Evolutionary conservation across 92 coral and sea anemone species (phyloP).

Genomic region (Anthopleura xanthogrammica): DNA sequence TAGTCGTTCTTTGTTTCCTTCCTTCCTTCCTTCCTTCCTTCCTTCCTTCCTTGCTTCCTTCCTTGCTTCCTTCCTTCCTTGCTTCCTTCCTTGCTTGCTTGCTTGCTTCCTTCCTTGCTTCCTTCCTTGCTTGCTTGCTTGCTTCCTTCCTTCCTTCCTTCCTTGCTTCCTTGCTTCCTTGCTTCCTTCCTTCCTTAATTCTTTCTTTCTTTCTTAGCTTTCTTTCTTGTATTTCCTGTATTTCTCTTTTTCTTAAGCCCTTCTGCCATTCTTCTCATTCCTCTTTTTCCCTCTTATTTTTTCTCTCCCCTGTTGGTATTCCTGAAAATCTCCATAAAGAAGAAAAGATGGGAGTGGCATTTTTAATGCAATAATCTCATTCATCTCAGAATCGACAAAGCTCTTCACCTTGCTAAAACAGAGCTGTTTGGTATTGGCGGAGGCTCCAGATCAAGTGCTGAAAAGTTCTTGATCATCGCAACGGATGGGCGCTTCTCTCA

Average conservation of each 20-base stretch:
- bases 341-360: not conserved
- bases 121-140: no score
- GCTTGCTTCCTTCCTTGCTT: no score
- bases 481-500: slow-evolving; percentile 27
- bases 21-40: not conserved
- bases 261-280: not conserved
- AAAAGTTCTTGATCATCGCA: slow-evolving; percentile 19
- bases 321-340: no score
- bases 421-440: slow-evolving; percentile 7
- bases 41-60: no score
- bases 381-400: slow-evolving; percentile 24
- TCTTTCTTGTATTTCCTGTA: no score
- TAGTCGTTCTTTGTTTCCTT: not conserved
- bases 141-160: slow-evolving; percentile 10
- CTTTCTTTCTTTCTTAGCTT: no score
- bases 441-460: slow-evolving; percentile 16
- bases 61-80: no score
- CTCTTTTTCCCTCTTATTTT: not conserved
- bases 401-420: slow-evolving; percentile 3
- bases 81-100: no score
- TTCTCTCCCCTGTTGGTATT: not conserved
- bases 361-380: not conserved
- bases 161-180: no score
- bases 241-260: not conserved
- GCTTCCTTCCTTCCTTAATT: no score